phyloP scores from a whole-genome alignment of 2,888 invertebrate genomes.

The Epistrophe grossulariae region DNA sequence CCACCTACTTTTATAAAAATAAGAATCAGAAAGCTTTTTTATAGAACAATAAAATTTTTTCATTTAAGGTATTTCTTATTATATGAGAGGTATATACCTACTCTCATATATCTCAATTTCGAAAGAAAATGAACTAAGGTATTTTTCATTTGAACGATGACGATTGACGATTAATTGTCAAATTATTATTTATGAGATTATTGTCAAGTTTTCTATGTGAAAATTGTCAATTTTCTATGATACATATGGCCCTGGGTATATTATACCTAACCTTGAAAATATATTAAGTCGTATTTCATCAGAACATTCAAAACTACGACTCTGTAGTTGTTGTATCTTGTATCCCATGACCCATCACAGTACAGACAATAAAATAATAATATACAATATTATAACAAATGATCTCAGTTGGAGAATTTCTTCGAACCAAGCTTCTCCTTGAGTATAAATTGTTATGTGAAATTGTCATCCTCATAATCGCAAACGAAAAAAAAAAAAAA shows the following conservation, averaged over 20 bases:
- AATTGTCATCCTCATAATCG: constrained; percentile 23
- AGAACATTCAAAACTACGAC: constrained; percentile 10
- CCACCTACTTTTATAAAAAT: too few relatives aligned
- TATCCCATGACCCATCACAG: background rate
- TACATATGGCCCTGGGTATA: background rate
- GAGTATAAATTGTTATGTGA: constrained; percentile 16
- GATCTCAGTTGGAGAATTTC: constrained; percentile 23
- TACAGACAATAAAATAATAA: constrained; percentile 20
- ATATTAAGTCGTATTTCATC: background rate
- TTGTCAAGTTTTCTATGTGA: background rate
- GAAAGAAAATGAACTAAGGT: too few relatives aligned
- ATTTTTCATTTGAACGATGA: too few relatives aligned
- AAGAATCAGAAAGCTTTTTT: too few relatives aligned
- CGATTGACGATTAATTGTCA: too few relatives aligned
- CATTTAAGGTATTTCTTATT: too few relatives aligned
- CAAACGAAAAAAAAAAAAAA: background rate
- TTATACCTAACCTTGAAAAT: background rate
- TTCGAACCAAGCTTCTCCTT: background rate
- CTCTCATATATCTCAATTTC: too few relatives aligned
- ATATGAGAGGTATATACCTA: too few relatives aligned
- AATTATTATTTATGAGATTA: background rate
- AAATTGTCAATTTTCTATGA: background rate
- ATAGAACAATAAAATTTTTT: too few relatives aligned
- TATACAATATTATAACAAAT: constrained; percentile 16
- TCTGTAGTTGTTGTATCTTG: background rate